These are phyloP conservation scores for Dascillus cervinus DNA, from an alignment of 2,888 invertebrate species.

Conservation along the genomic window DNA sequence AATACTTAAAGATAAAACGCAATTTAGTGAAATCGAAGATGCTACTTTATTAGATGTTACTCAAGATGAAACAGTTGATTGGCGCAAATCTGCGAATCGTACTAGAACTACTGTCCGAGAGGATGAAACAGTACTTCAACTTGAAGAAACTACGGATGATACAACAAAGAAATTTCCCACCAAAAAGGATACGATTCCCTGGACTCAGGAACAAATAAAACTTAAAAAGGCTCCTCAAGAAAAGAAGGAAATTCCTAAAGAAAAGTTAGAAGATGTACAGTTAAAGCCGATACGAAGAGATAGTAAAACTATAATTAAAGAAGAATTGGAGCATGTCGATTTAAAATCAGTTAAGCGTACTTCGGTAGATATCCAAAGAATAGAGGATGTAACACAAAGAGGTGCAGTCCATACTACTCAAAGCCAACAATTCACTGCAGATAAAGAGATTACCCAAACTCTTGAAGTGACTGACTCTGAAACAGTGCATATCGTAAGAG, in stretches of 20 bases:
- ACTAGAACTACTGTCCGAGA: constrained; percentile 28
- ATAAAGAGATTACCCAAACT: too few relatives aligned
- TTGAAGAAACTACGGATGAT: constrained; percentile 24
- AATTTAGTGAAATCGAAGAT: constrained; percentile 22
- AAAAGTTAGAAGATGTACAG: constrained; percentile 39
- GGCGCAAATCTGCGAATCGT: constrained; percentile 14
- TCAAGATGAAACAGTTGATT: constrained; percentile 13
- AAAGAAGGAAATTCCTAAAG: constrained; percentile 35
- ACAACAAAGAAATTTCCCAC: constrained; percentile 10
- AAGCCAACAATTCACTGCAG: too few relatives aligned
- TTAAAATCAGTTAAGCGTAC: neutral
- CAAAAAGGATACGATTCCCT: constrained; percentile 42
- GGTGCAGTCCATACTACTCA: too few relatives aligned
- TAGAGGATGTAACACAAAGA: too few relatives aligned
- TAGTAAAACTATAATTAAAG: constrained; percentile 5
- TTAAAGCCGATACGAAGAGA: constrained; percentile 6
- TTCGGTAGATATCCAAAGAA: neutral
- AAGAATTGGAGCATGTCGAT: constrained; percentile 3
- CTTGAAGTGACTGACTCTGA: neutral
- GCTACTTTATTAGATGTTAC: constrained; percentile 11
- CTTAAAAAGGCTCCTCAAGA: constrained; percentile 41
- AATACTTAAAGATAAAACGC: constrained; percentile 26
- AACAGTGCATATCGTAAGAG: constrained; percentile 39
- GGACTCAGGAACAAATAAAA: constrained; percentile 58
- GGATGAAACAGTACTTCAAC: constrained; percentile 45